Percentiles rank a stretch among this genome's conserved stretches.
Conservation (phyloP, 92 coral and sea anemone genomes). For the Palythoa heliodiscus region DNA sequence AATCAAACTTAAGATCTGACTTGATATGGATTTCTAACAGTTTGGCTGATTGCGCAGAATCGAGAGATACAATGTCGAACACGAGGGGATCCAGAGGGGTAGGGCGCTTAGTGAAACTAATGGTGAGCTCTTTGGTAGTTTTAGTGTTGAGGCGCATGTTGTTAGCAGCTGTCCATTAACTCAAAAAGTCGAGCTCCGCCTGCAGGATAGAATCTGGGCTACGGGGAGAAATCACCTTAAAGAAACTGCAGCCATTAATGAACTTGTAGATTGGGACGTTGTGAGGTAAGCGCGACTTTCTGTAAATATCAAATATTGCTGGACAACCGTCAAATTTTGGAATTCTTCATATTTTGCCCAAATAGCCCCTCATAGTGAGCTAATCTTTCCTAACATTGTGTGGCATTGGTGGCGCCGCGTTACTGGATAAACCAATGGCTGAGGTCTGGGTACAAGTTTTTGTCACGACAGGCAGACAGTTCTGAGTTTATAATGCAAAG, state of each 20-base stretch:
- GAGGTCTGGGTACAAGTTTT: no score
- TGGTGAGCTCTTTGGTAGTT: neutral
- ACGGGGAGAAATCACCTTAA: constrained; percentile 37
- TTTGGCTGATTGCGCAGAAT: neutral
- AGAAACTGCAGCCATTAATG: constrained; percentile 40
- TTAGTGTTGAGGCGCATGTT: neutral
- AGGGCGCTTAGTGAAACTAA: constrained; percentile 7
- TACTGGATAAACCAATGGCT: no score
- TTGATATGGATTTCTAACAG: neutral
- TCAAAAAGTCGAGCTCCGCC: constrained; percentile 36
- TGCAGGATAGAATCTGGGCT: neutral
- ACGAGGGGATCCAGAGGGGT: neutral
- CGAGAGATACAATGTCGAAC: neutral
- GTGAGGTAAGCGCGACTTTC: no score
- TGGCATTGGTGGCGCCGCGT: no score
- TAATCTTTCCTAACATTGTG: no score
- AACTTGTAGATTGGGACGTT: neutral
- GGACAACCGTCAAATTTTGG: no score
- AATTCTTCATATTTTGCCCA: no score
- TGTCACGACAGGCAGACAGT: no score
- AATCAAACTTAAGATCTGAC: neutral
- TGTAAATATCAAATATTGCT: no score
- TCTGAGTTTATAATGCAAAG: no score
- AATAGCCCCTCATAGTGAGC: no score
- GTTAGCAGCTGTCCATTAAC: neutral